Conservation (phyloP, 1,140 invertebrate species). For the Oscheius sp. region DNA sequence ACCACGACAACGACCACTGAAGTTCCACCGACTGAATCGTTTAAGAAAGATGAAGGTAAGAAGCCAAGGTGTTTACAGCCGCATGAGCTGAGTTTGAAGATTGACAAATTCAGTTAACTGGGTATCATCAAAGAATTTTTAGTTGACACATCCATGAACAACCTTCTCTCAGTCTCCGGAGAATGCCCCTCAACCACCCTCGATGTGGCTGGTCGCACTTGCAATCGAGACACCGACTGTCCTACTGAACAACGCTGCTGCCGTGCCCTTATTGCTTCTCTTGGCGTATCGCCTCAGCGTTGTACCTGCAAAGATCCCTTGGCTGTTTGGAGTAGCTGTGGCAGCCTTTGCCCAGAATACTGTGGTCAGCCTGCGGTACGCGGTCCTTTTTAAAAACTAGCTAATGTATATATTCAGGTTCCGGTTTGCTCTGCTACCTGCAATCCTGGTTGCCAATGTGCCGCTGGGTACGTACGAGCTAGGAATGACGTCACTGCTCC, state of each 20-base stretch:
- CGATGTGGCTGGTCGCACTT: constrained; percentile 28
- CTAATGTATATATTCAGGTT: background rate
- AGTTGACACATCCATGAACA: background rate
- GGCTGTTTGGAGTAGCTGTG: constrained; percentile 32
- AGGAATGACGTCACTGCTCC: constrained; percentile 34
- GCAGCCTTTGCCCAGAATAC: constrained; percentile 32
- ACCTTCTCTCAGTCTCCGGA: background rate
- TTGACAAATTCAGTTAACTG: background rate
- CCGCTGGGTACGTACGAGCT: constrained; percentile 28
- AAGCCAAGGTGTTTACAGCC: background rate
- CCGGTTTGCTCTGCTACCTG: constrained; percentile 32
- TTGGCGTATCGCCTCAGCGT: constrained; percentile 27
- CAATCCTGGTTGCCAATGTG: constrained; percentile 32
- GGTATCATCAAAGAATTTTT: constrained; percentile 1
- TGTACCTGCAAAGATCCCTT: constrained; percentile 29
- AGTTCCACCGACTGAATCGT: background rate
- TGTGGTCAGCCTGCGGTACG: constrained; percentile 21
- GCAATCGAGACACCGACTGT: constrained; percentile 28
- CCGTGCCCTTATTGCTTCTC: constrained; percentile 12
- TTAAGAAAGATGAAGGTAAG: background rate
- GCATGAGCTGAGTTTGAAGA: too few relatives aligned
- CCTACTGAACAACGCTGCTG: constrained; percentile 32
- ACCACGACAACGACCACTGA: too few relatives aligned
- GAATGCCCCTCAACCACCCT: constrained; percentile 24
- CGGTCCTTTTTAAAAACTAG: background rate